Conservation (phyloP, 2,113 vertebrate species). For the Chamaetylas fuelleborni region DNA sequence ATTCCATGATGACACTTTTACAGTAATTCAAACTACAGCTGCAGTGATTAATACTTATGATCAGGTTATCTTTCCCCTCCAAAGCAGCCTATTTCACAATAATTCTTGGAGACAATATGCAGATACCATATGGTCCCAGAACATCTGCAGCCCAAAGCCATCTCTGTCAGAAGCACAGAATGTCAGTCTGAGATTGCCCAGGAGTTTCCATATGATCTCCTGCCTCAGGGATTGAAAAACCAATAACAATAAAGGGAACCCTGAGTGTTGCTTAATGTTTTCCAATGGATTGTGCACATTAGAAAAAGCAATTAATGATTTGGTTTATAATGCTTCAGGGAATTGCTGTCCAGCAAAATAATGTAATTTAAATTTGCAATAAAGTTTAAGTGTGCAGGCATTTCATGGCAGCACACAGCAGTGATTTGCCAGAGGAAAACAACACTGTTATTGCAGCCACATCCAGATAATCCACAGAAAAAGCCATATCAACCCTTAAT, state of each 20-base stretch:
- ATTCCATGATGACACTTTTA: not conserved
- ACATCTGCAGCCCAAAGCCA: constrained; percentile 48
- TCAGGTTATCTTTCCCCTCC: not conserved
- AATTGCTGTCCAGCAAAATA: constrained; percentile 71
- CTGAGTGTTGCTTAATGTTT: constrained; percentile 63
- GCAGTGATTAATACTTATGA: constrained; percentile 18
- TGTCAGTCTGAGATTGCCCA: not conserved
- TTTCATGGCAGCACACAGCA: constrained; percentile 49
- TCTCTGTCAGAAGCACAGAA: constrained; percentile 7
- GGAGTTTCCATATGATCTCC: constrained; percentile 40
- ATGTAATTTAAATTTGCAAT: constrained; percentile 71
- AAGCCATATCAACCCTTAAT: constrained; percentile 49
- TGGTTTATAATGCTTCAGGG: constrained; percentile 67
- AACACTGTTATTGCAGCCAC: constrained; percentile 46
- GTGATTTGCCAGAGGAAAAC: constrained; percentile 53
- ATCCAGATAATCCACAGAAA: constrained; percentile 63
- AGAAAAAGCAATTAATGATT: constrained; percentile 72
- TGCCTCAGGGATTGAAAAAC: constrained; percentile 29
- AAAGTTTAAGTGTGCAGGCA: constrained; percentile 60
- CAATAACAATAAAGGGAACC: constrained; percentile 38
- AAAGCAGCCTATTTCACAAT: not conserved
- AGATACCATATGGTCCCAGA: constrained; percentile 38
- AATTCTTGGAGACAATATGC: constrained; percentile 35
- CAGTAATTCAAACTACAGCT: not conserved
- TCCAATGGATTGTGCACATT: constrained; percentile 56